Percentiles rank a stretch among this genome's conserved stretches.
phyloP scores from a whole-genome alignment of 1,140 invertebrate species.

The Venturia canescens region DNA sequence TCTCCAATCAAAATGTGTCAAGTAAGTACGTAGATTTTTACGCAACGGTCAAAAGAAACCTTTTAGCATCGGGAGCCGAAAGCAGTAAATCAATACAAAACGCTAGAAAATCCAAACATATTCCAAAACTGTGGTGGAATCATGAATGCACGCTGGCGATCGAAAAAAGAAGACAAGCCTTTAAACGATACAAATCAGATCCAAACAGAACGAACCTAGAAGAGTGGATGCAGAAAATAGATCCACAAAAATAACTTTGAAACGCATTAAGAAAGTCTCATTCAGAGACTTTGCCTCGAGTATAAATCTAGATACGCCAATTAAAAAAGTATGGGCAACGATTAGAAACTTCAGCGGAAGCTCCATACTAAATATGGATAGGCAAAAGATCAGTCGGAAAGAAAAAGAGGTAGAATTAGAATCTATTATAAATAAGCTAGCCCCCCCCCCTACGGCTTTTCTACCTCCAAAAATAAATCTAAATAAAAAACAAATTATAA shows the following conservation, averaged over 20 bases:
- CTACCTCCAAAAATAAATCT: neutral
- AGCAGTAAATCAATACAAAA: neutral
- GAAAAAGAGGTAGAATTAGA: neutral
- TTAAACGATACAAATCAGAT: neutral
- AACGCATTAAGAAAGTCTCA: slow-evolving; percentile 6
- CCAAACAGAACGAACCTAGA: neutral
- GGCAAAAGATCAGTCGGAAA: neutral
- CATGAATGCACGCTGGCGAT: neutral
- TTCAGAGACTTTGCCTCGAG: slow-evolving; percentile 27
- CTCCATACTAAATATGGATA: too few relatives aligned
- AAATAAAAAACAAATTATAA: neutral
- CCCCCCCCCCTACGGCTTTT: neutral
- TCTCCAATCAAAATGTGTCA: neutral
- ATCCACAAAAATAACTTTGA: neutral
- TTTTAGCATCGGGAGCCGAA: neutral
- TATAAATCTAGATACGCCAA: neutral
- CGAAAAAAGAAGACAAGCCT: slow-evolving; percentile 2
- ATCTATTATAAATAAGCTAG: neutral
- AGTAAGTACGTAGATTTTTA: neutral
- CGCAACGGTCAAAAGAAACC: neutral
- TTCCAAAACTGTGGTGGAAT: slow-evolving; percentile 42
- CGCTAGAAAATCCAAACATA: too few relatives aligned
- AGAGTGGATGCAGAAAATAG: neutral
- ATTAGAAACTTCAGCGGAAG: neutral
- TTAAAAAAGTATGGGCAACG: slow-evolving; percentile 28